These are phyloP conservation scores for Drosophila mercatorum DNA, from an alignment of 2,888 invertebrate species.

Conservation along the genomic window DNA sequence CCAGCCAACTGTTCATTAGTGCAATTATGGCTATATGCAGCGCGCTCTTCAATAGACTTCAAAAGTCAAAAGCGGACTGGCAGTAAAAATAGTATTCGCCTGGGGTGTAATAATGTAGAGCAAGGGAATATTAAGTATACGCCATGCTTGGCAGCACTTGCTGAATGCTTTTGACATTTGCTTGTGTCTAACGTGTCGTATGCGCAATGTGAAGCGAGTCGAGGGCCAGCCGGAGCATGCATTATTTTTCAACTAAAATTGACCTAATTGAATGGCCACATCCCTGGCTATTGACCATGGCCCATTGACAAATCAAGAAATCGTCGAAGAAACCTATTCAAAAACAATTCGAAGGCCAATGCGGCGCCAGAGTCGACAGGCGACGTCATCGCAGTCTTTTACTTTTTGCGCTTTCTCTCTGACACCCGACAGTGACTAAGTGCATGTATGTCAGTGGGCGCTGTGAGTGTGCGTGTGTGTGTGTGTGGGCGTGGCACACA, in stretches of 20 bases:
- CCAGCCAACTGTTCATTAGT: neutral
- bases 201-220: constrained; percentile 24
- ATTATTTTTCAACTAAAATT: constrained; percentile 31
- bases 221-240: constrained; percentile 1
- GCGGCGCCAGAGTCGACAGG: constrained; percentile 7
- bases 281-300: constrained; percentile 12
- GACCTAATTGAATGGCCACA: constrained; percentile 40
- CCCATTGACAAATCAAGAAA: constrained; percentile 26
- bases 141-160: constrained; percentile 15
- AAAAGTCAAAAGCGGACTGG: neutral
- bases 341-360: constrained; percentile 41
- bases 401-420: neutral
- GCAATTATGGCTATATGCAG: neutral
- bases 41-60: neutral
- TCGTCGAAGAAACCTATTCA: constrained; percentile 29
- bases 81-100: neutral
- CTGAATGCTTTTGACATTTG: constrained; percentile 21
- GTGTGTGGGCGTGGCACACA: constrained; percentile 24
- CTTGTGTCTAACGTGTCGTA: constrained; percentile 27
- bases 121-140: constrained; percentile 25
- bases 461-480: constrained; percentile 4
- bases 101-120: neutral
- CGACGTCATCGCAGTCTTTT: constrained; percentile 8
- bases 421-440: constrained; percentile 60
- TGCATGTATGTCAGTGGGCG: constrained; percentile 49